Conservation (phyloP, 2,888 invertebrate species). For the Pseudoips prasinana region DNA sequence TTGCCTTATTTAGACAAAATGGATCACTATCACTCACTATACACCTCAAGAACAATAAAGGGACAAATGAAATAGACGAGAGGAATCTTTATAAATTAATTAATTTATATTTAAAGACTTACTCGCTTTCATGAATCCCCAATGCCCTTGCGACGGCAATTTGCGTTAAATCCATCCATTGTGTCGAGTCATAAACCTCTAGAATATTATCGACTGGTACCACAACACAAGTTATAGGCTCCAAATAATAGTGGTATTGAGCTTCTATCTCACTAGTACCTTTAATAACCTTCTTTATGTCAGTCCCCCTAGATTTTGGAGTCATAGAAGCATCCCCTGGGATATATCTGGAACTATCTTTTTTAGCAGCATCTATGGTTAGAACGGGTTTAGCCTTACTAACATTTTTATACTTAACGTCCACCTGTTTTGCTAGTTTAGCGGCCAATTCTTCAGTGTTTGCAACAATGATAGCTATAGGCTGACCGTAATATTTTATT, state of each 20-base stretch:
- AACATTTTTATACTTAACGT: conserved; percentile 78
- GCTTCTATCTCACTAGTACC: conserved; percentile 83
- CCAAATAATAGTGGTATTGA: conserved; percentile 90
- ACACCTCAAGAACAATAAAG: too few relatives aligned
- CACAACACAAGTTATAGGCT: conserved; percentile 85
- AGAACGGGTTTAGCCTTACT: conserved; percentile 50
- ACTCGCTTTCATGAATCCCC: conserved; percentile 81
- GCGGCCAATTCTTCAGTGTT: conserved; percentile 78
- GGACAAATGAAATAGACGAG: too few relatives aligned
- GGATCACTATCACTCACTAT: too few relatives aligned
- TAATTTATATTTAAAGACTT: too few relatives aligned
- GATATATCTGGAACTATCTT: conserved; percentile 62
- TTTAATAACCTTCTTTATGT: conserved; percentile 67
- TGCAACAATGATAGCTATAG: conserved; percentile 86
- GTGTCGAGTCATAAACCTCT: conserved; percentile 84
- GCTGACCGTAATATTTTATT: conserved; percentile 85
- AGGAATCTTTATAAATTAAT: too few relatives aligned
- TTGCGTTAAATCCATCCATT: conserved; percentile 85
- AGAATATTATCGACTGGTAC: conserved; percentile 86
- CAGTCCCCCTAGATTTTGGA: conserved; percentile 52
- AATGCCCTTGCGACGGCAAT: conserved; percentile 80
- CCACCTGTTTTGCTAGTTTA: conserved; percentile 80
- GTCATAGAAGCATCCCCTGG: conserved; percentile 41
- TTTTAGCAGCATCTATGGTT: conserved; percentile 60
- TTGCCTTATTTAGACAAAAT: too few relatives aligned